These are phyloP conservation scores for Boleophthalmus pectinirostris DNA, from an alignment of 2,113 vertebrate species.

Conservation along the genomic window DNA sequence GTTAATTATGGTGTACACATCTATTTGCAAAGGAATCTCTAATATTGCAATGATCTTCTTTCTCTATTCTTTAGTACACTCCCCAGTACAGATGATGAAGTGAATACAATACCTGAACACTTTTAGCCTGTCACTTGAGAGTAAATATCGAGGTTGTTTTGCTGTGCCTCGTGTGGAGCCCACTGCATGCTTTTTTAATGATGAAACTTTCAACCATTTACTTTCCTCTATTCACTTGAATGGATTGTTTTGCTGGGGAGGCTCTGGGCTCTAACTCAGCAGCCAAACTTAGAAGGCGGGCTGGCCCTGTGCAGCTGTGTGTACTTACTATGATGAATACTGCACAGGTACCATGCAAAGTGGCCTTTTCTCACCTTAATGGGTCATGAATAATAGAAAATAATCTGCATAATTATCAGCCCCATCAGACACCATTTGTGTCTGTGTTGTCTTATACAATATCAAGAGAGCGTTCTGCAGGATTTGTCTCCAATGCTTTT, in stretches of 20 bases:
- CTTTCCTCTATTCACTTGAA: conserved; percentile 14
- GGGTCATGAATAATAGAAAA: conserved; percentile 12
- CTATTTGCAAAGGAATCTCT: background rate
- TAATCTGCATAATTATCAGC: conserved; percentile 12
- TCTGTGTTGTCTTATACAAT: background rate
- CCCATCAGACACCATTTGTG: background rate
- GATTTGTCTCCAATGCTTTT: background rate
- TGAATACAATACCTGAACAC: background rate
- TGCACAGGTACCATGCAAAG: conserved; percentile 5
- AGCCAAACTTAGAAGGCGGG: conserved; percentile 19
- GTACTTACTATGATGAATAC: conserved; percentile 16
- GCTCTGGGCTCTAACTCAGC: background rate
- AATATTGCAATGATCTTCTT: background rate
- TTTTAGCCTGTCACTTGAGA: conserved; percentile 10
- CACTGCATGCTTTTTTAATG: conserved; percentile 24
- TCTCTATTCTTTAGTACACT: background rate
- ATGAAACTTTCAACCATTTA: conserved; percentile 12
- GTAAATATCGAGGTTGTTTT: conserved; percentile 10
- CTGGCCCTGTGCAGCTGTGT: conserved; percentile 6
- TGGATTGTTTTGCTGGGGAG: conserved; percentile 15
- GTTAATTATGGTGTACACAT: background rate
- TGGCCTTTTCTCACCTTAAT: conserved; percentile 24
- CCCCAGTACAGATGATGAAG: background rate
- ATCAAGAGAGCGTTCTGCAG: background rate
- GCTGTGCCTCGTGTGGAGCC: conserved; percentile 6